phyloP scores from a whole-genome alignment of 2,888 invertebrate species.

The Epinotia demarniana region DNA sequence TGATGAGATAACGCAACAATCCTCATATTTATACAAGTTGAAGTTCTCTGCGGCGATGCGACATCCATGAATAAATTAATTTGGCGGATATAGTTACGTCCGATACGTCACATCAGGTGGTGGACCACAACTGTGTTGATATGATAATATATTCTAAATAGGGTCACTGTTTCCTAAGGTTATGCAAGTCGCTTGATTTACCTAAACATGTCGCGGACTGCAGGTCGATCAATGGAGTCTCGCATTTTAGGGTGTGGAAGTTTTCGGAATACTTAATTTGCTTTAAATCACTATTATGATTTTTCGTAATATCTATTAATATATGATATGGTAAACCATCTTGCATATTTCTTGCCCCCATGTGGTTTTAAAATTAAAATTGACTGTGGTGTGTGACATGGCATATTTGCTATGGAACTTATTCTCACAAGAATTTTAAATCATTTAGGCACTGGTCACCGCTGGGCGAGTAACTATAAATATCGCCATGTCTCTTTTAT shows the following conservation, averaged over 20 bases:
- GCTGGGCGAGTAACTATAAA: no score
- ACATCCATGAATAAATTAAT: slow-evolving; percentile 71
- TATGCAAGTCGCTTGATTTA: slow-evolving; percentile 53
- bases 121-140: slow-evolving; percentile 17
- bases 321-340: no score
- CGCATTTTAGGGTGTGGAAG: slow-evolving; percentile 30
- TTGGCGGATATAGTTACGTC: slow-evolving; percentile 41
- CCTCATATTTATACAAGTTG: slow-evolving; percentile 78
- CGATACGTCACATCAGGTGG: slow-evolving; percentile 47
- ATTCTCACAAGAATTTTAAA: no score
- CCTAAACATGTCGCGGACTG: slow-evolving; percentile 45
- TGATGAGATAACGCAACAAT: slow-evolving; percentile 68
- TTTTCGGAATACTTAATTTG: slow-evolving; percentile 24
- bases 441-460: no score
- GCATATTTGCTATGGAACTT: no score
- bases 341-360: no score
- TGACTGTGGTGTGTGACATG: no score
- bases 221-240: slow-evolving; percentile 39
- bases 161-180: slow-evolving; percentile 51
- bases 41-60: slow-evolving; percentile 66
- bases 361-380: no score
- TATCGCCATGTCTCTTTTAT: no score
- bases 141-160: slow-evolving; percentile 48
- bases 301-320: slow-evolving; percentile 9
- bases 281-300: slow-evolving; percentile 14